Percentiles rank a stretch among this genome's conserved stretches.
These are phyloP conservation scores for Eupithecia tripunctaria DNA, from an alignment of 2,888 invertebrate species.

Conservation along the genomic window DNA sequence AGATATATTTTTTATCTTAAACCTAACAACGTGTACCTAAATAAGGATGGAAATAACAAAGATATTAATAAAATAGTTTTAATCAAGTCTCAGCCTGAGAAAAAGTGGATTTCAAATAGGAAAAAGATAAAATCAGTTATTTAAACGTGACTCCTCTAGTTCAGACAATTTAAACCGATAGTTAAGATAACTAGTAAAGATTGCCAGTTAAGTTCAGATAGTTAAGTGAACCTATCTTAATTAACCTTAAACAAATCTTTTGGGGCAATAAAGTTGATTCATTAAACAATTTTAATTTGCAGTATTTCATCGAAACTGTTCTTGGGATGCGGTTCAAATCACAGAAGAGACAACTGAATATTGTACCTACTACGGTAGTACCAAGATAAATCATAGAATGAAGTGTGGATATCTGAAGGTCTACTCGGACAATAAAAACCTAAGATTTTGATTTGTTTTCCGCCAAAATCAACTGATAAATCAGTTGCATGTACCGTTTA, in stretches of 20 bases:
- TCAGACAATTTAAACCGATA: conserved; percentile 18
- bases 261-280: conserved; percentile 76
- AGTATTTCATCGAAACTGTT: conserved; percentile 77
- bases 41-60: too few relatives aligned
- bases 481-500: too few relatives aligned
- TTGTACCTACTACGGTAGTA: not conserved
- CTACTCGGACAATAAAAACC: too few relatives aligned
- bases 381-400: not conserved
- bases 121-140: conserved; percentile 3
- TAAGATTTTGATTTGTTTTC: too few relatives aligned
- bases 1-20: too few relatives aligned
- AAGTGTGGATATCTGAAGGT: not conserved
- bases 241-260: conserved; percentile 80
- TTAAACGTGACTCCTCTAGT: not conserved
- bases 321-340: conserved; percentile 44
- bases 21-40: too few relatives aligned
- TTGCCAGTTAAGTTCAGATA: conserved; percentile 22
- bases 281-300: conserved; percentile 83
- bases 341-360: conserved; percentile 5
- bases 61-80: too few relatives aligned
- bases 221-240: conserved; percentile 55
- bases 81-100: not conserved
- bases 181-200: conserved; percentile 4
- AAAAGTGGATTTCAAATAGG: not conserved
- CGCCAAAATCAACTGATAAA: too few relatives aligned